phyloP scores from a whole-genome alignment of 2,113 vertebrate species.

The Halichoeres trimaculatus region DNA sequence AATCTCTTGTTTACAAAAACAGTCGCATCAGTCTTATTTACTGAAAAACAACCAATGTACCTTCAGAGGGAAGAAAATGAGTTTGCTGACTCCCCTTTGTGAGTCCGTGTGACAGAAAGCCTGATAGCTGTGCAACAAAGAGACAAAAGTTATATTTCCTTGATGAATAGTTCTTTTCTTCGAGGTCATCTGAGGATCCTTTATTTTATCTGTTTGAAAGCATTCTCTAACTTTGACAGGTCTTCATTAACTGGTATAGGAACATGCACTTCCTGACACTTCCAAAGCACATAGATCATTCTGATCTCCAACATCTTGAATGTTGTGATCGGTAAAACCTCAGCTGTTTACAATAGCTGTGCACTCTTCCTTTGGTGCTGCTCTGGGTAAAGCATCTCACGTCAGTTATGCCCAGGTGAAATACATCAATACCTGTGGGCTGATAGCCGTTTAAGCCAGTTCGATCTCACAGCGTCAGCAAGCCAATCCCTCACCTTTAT shows the following conservation, averaged over 20 bases:
- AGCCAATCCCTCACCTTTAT: conserved; percentile 71
- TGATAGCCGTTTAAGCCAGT: conserved; percentile 70
- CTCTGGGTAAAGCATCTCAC: conserved; percentile 46
- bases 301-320: conserved; percentile 23
- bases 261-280: neutral
- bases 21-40: neutral
- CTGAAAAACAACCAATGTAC: neutral
- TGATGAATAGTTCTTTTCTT: neutral
- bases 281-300: neutral
- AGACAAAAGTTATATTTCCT: neutral
- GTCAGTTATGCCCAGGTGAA: conserved; percentile 58
- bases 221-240: neutral
- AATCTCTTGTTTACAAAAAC: neutral
- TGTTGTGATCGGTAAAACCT: conserved; percentile 13
- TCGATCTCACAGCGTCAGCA: conserved; percentile 59
- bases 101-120: conserved; percentile 12
- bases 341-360: conserved; percentile 6
- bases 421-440: conserved; percentile 69
- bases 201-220: neutral
- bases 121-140: neutral
- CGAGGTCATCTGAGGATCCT: neutral
- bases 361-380: conserved; percentile 14
- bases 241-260: neutral
- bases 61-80: conserved; percentile 16
- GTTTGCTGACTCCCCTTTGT: neutral